Evolutionary conservation across 1,140 invertebrate genomes (phyloP), one percentile per base, ranked within the genome.

Genomic region (Rhyzopertha dominica): DNA sequence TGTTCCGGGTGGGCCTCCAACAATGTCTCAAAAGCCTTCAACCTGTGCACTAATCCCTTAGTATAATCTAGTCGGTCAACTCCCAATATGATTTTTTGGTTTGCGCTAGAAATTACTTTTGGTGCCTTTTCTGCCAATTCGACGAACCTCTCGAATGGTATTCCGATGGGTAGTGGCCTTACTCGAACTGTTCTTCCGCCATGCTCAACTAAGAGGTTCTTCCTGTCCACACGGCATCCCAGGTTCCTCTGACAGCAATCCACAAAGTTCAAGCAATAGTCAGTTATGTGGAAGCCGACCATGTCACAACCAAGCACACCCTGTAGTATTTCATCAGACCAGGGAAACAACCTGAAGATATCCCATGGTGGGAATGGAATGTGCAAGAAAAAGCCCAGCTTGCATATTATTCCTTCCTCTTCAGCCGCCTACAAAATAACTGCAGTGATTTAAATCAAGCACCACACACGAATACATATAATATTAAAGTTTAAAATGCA

Each of bases 361-460:
- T 94, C 90, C 88, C 88, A 93, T 1, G 89, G 84, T 14, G 90
- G 90, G 65, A 93, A 93, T 0, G 90, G 90, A 63, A 94, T 94
- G 65, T 95, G 90, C 24, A 93, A 71, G 66, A 95, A 95, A 70
- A 93, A 94, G 9, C 86, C 88, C 37, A 94, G 68, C 61, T 90
- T 90, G 51, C 84, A 82, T 41, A 75, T 75, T 4, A 91, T 72
- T 36, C 81, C 78, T 54, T 84, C 82, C 53, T 90, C 85, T 54
- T 90, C 87, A 8, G 83, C 84, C 4, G 75, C 73, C 72, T 82
- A 70, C 34, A 68, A 68, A 54, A 42, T 60, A 28, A 60, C 47
- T 44, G 25, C n/a, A 26, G 7, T 26, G n/a, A n/a, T n/a, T n/a
- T n/a, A n/a, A n/a, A n/a, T n/a, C n/a, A n/a, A n/a, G n/a, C n/a